Evolutionary conservation across 2,888 invertebrate species (phyloP).

Genomic region (Leucophenga montana): DNA sequence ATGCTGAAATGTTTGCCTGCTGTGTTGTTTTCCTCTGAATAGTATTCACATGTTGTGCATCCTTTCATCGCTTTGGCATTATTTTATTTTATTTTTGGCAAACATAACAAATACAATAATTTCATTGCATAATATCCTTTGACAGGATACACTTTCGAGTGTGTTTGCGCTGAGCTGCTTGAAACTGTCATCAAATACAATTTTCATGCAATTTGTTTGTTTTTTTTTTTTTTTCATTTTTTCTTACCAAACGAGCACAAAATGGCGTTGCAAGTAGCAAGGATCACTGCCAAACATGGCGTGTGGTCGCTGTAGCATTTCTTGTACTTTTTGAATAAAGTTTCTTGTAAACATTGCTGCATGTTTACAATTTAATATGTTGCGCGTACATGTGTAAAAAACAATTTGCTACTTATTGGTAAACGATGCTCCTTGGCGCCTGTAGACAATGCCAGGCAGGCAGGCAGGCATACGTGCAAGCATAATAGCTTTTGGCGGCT

Average conservation of each 20-base stretch:
- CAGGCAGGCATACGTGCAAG: conserved; percentile 13
- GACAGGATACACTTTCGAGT: conserved; percentile 36
- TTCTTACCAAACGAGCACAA: background rate
- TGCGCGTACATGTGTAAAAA: conserved; percentile 60
- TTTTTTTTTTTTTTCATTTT: conserved; percentile 29
- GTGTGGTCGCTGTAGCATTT: background rate
- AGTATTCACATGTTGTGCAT: conserved; percentile 21
- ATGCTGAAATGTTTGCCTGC: conserved; percentile 46
- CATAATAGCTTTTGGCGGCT: conserved; percentile 55
- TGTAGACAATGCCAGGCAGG: too few relatives aligned
- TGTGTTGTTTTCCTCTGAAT: background rate
- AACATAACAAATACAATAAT: conserved; percentile 4
- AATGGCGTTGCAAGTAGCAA: too few relatives aligned
- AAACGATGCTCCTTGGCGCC: too few relatives aligned
- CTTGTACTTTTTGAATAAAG: background rate
- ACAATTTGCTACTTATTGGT: conserved; percentile 47
- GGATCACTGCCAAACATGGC: background rate
- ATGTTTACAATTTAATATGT: conserved; percentile 61
- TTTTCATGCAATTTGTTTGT: conserved; percentile 48
- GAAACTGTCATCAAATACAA: conserved; percentile 49
- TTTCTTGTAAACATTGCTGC: conserved; percentile 50
- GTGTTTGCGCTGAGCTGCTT: conserved; percentile 34
- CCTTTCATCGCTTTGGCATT: background rate
- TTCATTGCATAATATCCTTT: conserved; percentile 14
- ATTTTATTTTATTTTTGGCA: conserved; percentile 7